Conservation (phyloP, 2,888 invertebrate species). For the Crossocerus cetratus region DNA sequence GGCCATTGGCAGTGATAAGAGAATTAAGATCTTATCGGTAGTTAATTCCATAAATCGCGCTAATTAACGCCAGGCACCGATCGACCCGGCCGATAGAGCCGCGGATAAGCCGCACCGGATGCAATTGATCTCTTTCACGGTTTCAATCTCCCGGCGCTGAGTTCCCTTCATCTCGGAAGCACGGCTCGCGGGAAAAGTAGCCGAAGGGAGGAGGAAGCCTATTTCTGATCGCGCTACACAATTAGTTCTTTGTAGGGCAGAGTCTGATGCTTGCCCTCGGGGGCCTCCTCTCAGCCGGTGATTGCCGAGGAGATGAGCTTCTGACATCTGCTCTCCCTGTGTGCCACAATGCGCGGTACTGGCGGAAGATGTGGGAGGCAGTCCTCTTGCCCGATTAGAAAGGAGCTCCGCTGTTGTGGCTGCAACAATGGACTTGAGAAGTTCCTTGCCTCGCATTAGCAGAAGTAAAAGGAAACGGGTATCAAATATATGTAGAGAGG, state of each 20-base stretch:
- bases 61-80: conserved; percentile 34
- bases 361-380: neutral
- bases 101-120: conserved; percentile 24
- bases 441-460: neutral
- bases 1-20: conserved; percentile 19
- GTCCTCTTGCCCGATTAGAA: conserved; percentile 3
- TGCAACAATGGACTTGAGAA: neutral
- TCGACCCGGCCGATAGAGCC: conserved; percentile 32
- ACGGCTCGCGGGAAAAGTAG: conserved; percentile 1
- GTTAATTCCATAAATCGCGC: conserved; percentile 41
- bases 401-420: neutral
- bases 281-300: conserved; percentile 18
- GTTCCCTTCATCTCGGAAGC: conserved; percentile 14
- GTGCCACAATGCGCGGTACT: conserved; percentile 15
- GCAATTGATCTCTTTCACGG: conserved; percentile 40
- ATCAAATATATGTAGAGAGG: neutral
- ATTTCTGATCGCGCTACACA: conserved; percentile 37
- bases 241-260: conserved; percentile 59
- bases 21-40: conserved; percentile 33
- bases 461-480: neutral
- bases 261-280: neutral
- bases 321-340: conserved; percentile 51
- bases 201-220: conserved; percentile 26
- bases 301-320: conserved; percentile 43
- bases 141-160: conserved; percentile 16